Evolutionary conservation across 2,888 invertebrate genomes (phyloP).

Genomic region (Rhagonycha fulva): DNA sequence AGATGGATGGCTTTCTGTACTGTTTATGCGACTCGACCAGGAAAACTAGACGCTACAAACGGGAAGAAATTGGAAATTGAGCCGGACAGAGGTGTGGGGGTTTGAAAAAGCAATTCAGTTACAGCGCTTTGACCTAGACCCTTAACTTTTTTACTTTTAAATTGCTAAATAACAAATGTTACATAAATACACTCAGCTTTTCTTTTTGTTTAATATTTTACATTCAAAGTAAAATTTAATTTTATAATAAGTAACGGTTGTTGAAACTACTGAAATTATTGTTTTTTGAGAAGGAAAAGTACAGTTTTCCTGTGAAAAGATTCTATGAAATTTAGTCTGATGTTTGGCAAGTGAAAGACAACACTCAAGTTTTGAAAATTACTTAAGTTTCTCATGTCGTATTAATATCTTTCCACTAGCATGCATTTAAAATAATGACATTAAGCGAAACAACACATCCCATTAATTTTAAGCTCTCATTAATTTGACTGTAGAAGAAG

Average conservation of each 20-base stretch:
- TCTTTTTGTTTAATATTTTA: neutral
- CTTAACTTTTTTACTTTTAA: constrained; percentile 28
- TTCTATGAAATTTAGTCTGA: neutral
- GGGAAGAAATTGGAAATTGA: constrained; percentile 35
- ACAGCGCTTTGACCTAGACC: constrained; percentile 29
- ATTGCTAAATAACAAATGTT: constrained; percentile 30
- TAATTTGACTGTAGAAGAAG: constrained; percentile 30
- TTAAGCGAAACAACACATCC: constrained; percentile 25
- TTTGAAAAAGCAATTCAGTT: constrained; percentile 47
- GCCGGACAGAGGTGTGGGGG: constrained; percentile 40
- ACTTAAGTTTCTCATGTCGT: neutral
- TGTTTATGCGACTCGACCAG: constrained; percentile 48
- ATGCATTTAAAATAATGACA: constrained; percentile 21
- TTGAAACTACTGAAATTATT: neutral
- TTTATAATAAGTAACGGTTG: too few relatives aligned
- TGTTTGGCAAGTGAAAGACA: neutral
- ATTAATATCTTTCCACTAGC: constrained; percentile 4
- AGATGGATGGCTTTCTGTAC: constrained; percentile 52
- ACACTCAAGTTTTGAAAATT: neutral
- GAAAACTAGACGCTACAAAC: constrained; percentile 41
- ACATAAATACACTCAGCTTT: neutral
- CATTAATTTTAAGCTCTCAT: constrained; percentile 36
- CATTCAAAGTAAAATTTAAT: neutral
- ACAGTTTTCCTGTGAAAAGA: neutral
- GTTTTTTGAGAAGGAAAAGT: neutral